phyloP scores from a whole-genome alignment of 2,797 vertebrate genomes.

The Champsocephalus gunnari region DNA sequence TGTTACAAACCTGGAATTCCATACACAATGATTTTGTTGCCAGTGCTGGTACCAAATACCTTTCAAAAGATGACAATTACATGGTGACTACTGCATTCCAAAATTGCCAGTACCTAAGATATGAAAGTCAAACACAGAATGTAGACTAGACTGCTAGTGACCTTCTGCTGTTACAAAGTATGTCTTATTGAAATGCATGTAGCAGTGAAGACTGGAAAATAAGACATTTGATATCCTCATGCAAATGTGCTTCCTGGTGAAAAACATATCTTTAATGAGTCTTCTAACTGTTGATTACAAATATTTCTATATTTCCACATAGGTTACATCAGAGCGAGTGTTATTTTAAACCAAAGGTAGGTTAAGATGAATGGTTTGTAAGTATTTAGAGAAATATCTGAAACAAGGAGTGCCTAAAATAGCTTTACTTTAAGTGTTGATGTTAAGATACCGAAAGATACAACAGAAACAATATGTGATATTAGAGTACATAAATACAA shows the following conservation, averaged over 20 bases:
- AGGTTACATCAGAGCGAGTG: too few relatives aligned
- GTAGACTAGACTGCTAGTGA: slow-evolving; percentile 6
- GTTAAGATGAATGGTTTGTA: neutral
- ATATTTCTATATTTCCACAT: neutral
- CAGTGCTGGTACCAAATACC: slow-evolving; percentile 17
- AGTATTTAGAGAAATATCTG: neutral
- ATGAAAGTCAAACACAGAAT: slow-evolving; percentile 33
- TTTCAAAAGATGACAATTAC: slow-evolving; percentile 23
- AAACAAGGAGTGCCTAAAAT: neutral
- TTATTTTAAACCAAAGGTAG: neutral
- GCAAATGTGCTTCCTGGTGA: neutral
- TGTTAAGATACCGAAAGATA: too few relatives aligned
- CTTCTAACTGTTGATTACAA: neutral
- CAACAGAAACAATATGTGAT: too few relatives aligned
- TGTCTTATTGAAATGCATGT: slow-evolving; percentile 1
- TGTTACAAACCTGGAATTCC: slow-evolving; percentile 36
- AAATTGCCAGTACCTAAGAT: slow-evolving; percentile 35
- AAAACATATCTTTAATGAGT: neutral
- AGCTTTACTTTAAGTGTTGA: too few relatives aligned
- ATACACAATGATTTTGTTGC: slow-evolving; percentile 36
- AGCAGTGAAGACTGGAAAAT: neutral
- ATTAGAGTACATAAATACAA: too few relatives aligned
- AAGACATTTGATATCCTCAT: neutral
- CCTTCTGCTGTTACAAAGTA: slow-evolving; percentile 15
- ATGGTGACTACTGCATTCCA: slow-evolving; percentile 31